Percentiles rank a stretch among this genome's conserved stretches.
These are phyloP conservation scores for Pasiphila rectangulata DNA, from an alignment of 2,888 invertebrate genomes.

Conservation along the genomic window DNA sequence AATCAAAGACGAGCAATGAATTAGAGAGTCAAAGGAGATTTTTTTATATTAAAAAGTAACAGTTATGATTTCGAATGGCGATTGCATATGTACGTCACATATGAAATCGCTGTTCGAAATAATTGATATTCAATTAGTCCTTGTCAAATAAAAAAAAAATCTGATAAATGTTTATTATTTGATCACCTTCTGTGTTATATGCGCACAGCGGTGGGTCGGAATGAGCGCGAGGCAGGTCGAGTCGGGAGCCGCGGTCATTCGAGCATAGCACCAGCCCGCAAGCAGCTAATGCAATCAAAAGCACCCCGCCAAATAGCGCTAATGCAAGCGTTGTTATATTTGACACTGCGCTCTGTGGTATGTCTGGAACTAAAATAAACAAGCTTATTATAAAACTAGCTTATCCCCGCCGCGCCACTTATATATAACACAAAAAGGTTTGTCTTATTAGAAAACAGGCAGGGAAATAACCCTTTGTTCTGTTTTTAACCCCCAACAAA, in stretches of 20 bases:
- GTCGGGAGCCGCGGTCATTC: constrained; percentile 52
- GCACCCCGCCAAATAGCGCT: constrained; percentile 69
- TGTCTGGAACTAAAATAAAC: constrained; percentile 32
- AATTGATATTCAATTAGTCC: too few relatives aligned
- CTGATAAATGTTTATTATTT: too few relatives aligned
- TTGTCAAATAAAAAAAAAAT: too few relatives aligned
- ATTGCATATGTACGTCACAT: too few relatives aligned
- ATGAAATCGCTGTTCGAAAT: too few relatives aligned
- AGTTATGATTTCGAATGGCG: background rate
- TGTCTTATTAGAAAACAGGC: too few relatives aligned
- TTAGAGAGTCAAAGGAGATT: background rate
- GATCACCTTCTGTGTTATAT: constrained; percentile 66
- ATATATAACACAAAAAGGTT: too few relatives aligned
- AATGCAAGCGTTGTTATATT: constrained; percentile 67
- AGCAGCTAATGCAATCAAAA: constrained; percentile 66
- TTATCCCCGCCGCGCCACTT: too few relatives aligned
- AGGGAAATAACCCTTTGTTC: too few relatives aligned
- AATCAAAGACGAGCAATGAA: constrained; percentile 1
- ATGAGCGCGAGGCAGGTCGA: constrained; percentile 45
- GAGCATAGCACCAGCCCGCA: constrained; percentile 74
- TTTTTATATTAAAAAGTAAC: constrained; percentile 1
- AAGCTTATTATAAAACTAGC: too few relatives aligned
- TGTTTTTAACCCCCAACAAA: too few relatives aligned
- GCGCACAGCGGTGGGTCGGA: constrained; percentile 65
- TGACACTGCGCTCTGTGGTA: constrained; percentile 53